Evolutionary conservation across 2,888 invertebrate genomes (phyloP), one percentile per base, ranked within the genome.

Genomic region (Oeneis ivallda): DNA sequence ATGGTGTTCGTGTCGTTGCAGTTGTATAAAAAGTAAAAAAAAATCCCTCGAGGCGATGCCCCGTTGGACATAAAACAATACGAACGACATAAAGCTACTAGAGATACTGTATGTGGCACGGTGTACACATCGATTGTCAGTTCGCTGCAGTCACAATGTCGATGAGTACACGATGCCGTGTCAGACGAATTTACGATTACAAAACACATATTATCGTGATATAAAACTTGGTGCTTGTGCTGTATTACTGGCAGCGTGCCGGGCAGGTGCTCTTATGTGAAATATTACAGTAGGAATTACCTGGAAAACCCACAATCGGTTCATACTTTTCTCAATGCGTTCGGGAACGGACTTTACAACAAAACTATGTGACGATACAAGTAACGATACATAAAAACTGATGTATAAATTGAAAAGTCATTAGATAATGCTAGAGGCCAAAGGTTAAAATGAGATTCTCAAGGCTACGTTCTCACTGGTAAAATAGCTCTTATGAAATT

Each of bases 151-250:
- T 64, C 17, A 11, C 11, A 37, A 17, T 19, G 41, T 49, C 64
- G 68, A 69, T 80, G 84, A 86, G 87, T 83, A 81, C 86, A 87
- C 85, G 79, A 79, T 85, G 84, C 92, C 90, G 84, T 82, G 53
- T 86, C 89, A 87, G 88, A 88, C 84, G 86, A 84, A 78, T 81
- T 84, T 85, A 90, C 90, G 83, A 85, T 84, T 87, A 91, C 92
- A 87, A 88, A 92, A 92, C 91, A 92, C 88, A 87, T 87, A 89
- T 86, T 83, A 89, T 87, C 82, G 88, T 91, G 88, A 89, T 88
- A 87, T 82, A 91, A 92, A 91, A 92, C 81, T 87, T 89, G 87
- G 92, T 92, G 92, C 92, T 87, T 87, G 92, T 92, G 92, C 92
- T 88, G 83, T 17, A 84, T 84, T 91, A 92, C 92, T 92, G 92